These are phyloP conservation scores for Glaucopsyche alexis DNA, from an alignment of 2,888 invertebrate genomes.

Conservation along the genomic window DNA sequence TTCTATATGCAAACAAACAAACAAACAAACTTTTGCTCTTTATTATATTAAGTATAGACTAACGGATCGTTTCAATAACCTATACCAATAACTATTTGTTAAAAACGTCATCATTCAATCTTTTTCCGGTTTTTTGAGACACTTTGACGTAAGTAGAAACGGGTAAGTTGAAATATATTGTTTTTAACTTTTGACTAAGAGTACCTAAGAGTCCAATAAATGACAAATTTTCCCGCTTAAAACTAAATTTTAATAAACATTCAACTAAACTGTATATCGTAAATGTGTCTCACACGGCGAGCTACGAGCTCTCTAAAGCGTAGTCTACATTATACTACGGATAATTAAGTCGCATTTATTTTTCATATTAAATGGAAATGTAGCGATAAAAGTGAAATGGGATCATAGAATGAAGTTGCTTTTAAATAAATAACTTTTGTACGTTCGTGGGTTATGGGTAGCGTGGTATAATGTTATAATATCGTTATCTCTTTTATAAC, in stretches of 20 bases:
- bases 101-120: no score
- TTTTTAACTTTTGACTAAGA: no score
- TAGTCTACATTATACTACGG: slow-evolving; percentile 1
- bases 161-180: no score
- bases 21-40: no score
- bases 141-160: no score
- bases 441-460: background rate
- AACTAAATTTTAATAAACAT: slow-evolving; percentile 11
- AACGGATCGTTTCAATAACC: no score
- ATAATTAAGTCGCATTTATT: slow-evolving; percentile 7
- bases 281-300: slow-evolving; percentile 10
- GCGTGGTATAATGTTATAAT: background rate
- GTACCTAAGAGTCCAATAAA: no score
- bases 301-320: background rate
- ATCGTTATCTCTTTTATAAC: background rate
- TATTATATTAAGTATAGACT: no score
- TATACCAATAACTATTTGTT: no score
- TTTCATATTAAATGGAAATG: background rate
- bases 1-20: no score
- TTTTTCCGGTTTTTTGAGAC: no score
- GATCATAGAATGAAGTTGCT: background rate
- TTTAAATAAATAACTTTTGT: background rate
- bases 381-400: background rate
- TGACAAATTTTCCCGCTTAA: background rate
- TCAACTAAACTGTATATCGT: background rate